These are phyloP conservation scores for Globodera rostochiensis DNA, from an alignment of 1,140 invertebrate species.

Conservation along the genomic window DNA sequence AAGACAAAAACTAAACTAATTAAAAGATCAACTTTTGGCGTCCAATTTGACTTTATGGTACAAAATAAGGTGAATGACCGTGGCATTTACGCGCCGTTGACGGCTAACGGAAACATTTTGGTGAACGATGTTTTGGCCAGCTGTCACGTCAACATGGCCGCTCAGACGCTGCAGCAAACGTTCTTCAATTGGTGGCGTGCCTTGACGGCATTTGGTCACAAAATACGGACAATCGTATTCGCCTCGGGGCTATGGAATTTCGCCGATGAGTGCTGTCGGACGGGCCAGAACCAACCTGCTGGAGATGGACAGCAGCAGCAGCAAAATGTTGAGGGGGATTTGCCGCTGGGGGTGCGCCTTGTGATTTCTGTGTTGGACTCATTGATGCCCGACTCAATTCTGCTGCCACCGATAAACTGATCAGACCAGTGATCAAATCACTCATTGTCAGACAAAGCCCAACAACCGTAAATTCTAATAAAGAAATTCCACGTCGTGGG, in stretches of 20 bases:
- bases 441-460: no score
- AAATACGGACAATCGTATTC: neutral
- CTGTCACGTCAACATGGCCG: constrained; percentile 56
- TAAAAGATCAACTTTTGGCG: no score
- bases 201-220: neutral
- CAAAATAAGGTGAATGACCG: constrained; percentile 26
- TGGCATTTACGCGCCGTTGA: constrained; percentile 56
- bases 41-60: neutral
- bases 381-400: constrained; percentile 17
- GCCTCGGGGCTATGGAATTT: neutral
- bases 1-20: no score
- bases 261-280: neutral
- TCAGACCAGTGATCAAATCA: no score
- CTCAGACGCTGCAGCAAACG: constrained; percentile 59
- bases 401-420: neutral
- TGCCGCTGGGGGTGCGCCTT: constrained; percentile 18
- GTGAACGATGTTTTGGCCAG: constrained; percentile 53
- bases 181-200: constrained; percentile 51
- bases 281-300: neutral
- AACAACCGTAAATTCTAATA: no score
- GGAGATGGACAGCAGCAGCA: neutral
- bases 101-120: constrained; percentile 50
- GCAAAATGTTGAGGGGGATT: neutral
- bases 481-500: no score
- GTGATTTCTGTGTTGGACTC: constrained; percentile 16